phyloP scores from a whole-genome alignment of 1,140 invertebrate genomes.

The Drosophila azteca region DNA sequence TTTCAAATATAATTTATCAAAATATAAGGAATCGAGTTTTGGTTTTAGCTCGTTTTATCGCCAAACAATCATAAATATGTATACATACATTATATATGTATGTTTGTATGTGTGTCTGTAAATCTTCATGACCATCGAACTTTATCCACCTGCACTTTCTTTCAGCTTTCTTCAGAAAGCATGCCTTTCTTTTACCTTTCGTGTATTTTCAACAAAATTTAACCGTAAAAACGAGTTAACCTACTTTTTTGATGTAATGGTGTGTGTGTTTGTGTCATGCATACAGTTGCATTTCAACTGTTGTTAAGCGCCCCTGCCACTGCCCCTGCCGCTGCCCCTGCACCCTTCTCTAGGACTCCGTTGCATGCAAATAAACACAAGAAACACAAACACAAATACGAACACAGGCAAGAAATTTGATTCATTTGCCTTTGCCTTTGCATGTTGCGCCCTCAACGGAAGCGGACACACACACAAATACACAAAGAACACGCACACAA shows the following conservation, averaged over 20 bases:
- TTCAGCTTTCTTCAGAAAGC: no score
- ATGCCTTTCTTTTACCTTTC: constrained; percentile 10
- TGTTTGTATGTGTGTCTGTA: no score
- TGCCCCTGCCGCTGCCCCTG: no score
- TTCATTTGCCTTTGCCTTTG: constrained; percentile 49
- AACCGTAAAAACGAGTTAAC: constrained; percentile 61
- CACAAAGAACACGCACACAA: constrained; percentile 12
- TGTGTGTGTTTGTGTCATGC: constrained; percentile 29
- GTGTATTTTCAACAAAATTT: constrained; percentile 35
- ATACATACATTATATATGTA: no score
- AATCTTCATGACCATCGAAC: background rate
- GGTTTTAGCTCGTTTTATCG: no score
- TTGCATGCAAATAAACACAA: constrained; percentile 47
- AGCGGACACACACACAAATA: constrained; percentile 25
- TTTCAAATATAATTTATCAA: no score
- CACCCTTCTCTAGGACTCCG: background rate
- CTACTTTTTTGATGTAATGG: constrained; percentile 44
- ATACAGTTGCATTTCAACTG: constrained; percentile 23
- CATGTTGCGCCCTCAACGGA: constrained; percentile 52
- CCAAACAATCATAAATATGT: no score
- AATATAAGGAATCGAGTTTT: no score
- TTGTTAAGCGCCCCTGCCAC: constrained; percentile 14
- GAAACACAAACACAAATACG: constrained; percentile 31
- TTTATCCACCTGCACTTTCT: background rate
- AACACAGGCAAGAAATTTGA: constrained; percentile 49